Base-by-base conservation (phyloP, 2,113 vertebrate genomes). In the Panthera tigris region DNA sequence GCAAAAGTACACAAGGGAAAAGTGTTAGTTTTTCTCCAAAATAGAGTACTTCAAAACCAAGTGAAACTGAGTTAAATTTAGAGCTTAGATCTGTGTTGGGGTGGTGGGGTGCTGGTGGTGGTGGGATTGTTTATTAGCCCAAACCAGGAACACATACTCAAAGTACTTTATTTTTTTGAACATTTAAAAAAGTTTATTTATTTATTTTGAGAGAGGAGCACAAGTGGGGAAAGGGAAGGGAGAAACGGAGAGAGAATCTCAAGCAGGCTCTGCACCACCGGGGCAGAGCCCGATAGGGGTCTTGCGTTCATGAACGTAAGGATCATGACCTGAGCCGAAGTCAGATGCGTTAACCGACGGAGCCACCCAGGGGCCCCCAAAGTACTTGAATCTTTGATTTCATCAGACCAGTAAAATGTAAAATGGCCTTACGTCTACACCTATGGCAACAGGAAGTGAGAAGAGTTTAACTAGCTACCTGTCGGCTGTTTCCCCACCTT, bases 11-110 rank as follows among this genome's bases (percentile, higher is more conserved):
- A 63, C 5, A 69, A 25, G 33, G 55, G 55, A 16, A 80, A 68
- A 33, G 45, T 68, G 27, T 36, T 89, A 25, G 39, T 76, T 89
- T 97, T 92, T 68, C 76, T 95, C 33, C 50, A 80, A 92, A 96
- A 80, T 31, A 12, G 23, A 57, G 10, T 36, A 39, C n/a, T 76
- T 97, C 23, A 19, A 74, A 87, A 78, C 23, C 68, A 94, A 92
- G 23, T 41, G 25, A 94, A 94, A 92, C 3, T 39, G 31, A 94
- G 36, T 92, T 88, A 31, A 71, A 68, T 96, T 89, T 96, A 61
- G 61, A 82, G 48, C 14, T 50, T 92, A 79, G 36, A 36, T 84
- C 12, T 80, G 48, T 95, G 74, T 3, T 18, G 9, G 19, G 68
- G n/a, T 27, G 15, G 1, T 2, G 13, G 7, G 15, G 63, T 15